Conservation (phyloP, 1,140 invertebrate species). For the Papilio machaon region DNA sequence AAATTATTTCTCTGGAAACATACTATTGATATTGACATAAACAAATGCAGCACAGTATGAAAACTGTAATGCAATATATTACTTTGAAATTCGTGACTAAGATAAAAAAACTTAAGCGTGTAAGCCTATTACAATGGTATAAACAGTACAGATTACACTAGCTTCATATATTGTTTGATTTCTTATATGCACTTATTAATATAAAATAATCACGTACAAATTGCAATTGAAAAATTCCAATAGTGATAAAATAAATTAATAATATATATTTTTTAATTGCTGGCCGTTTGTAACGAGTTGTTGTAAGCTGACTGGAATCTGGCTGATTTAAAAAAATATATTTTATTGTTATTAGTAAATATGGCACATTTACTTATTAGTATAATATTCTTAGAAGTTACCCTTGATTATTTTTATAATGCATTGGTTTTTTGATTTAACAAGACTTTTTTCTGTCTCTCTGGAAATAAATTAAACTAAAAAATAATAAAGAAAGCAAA, state of each 20-base stretch:
- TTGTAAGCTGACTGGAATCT: conserved; percentile 2
- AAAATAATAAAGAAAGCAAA: no score
- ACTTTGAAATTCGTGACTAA: conserved; percentile 10
- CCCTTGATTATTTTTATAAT: neutral
- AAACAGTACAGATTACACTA: neutral
- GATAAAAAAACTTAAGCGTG: conserved; percentile 6
- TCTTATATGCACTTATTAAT: conserved; percentile 10
- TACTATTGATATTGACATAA: neutral
- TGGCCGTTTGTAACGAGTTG: neutral
- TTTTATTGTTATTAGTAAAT: neutral
- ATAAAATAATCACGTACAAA: conserved; percentile 8
- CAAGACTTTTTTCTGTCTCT: no score
- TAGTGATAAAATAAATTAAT: neutral
- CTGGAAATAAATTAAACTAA: no score
- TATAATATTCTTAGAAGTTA: neutral
- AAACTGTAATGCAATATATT: neutral
- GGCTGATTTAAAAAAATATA: neutral
- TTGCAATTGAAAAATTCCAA: conserved; percentile 4
- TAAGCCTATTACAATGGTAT: conserved; percentile 13
- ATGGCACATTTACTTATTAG: neutral
- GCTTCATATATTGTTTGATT: conserved; percentile 1
- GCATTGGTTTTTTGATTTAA: no score
- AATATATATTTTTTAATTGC: neutral
- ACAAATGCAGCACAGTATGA: neutral
- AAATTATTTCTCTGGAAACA: neutral